Evolutionary conservation across 2,113 vertebrate species (phyloP).

Genomic region (Aepyceros melampus): DNA sequence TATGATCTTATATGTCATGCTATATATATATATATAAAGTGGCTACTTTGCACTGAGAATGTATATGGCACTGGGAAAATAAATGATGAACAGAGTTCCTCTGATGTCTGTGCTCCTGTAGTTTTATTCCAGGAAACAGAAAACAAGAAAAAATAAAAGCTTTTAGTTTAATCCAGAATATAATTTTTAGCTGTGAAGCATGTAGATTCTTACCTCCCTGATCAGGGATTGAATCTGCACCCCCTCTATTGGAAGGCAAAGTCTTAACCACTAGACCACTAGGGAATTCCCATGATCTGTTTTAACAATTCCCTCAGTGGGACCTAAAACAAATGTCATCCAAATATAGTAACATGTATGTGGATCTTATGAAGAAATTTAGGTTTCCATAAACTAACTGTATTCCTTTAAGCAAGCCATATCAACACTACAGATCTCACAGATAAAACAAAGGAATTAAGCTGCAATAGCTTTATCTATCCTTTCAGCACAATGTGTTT

Average conservation of each 20-base stretch:
- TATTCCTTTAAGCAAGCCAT: not conserved
- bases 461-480: not conserved
- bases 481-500: not conserved
- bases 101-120: not conserved
- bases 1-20: too few species aligned
- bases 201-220: too few species aligned
- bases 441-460: not conserved
- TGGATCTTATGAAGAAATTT: not conserved
- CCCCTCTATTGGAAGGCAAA: too few species aligned
- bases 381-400: not conserved
- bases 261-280: too few species aligned
- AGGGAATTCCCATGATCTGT: not conserved
- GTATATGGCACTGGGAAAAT: not conserved
- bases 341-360: not conserved
- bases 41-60: not conserved
- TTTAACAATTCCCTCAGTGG: not conserved
- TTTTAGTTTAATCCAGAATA: not conserved
- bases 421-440: not conserved
- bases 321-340: not conserved
- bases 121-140: not conserved
- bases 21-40: not conserved
- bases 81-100: not conserved
- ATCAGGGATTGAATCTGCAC: too few species aligned
- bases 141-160: not conserved
- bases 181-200: not conserved